Conservation (phyloP, 1,140 invertebrate genomes). For the Drosophila nigrodunni region DNA sequence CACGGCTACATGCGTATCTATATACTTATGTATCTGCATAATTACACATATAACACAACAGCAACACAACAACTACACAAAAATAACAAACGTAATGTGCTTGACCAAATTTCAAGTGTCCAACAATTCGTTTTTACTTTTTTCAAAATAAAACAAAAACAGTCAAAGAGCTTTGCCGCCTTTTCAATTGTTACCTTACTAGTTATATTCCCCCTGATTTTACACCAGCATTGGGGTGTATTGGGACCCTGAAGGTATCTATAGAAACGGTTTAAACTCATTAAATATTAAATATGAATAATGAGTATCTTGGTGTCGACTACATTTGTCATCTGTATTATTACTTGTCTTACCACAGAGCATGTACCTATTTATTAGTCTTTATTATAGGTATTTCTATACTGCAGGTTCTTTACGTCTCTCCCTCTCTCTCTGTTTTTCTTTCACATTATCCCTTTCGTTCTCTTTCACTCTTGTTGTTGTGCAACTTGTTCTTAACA, state of each 20-base stretch:
- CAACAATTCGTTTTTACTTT: constrained; percentile 49
- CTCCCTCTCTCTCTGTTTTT: constrained; percentile 6
- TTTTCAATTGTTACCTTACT: constrained; percentile 44
- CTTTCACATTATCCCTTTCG: constrained; percentile 26
- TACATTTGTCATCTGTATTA: neutral
- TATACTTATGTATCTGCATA: constrained; percentile 30
- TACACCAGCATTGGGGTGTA: neutral
- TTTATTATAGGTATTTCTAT: constrained; percentile 37
- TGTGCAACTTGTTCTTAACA: constrained; percentile 80
- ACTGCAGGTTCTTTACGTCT: constrained; percentile 39
- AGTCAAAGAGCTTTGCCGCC: constrained; percentile 65
- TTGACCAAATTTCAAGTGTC: constrained; percentile 77
- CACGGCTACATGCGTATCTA: constrained; percentile 25
- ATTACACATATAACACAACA: constrained; percentile 40
- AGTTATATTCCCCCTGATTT: constrained; percentile 13
- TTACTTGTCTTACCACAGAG: constrained; percentile 14
- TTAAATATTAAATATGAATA: too few relatives aligned
- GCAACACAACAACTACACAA: too few relatives aligned
- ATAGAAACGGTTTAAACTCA: neutral
- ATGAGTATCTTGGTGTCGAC: constrained; percentile 24
- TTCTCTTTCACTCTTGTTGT: constrained; percentile 34
- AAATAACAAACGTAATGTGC: constrained; percentile 53
- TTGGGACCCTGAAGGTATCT: neutral
- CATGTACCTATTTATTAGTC: constrained; percentile 43
- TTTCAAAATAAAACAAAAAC: constrained; percentile 52